Conservation (phyloP, 2,888 invertebrate species). For the Erynnis tages region DNA sequence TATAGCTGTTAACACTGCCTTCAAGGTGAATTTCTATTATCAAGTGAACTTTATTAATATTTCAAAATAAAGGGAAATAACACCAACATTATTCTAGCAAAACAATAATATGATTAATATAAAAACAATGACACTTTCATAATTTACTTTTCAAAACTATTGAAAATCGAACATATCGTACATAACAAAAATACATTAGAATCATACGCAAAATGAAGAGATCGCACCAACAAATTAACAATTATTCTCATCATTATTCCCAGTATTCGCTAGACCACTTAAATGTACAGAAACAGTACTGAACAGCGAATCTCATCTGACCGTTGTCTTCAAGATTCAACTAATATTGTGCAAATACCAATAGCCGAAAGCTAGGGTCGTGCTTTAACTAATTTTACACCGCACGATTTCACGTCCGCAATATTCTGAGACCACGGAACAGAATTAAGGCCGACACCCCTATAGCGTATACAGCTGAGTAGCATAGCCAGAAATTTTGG, state of each 20-base stretch:
- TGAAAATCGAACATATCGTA: no score
- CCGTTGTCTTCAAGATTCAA: slow-evolving; percentile 27
- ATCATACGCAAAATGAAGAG: no score
- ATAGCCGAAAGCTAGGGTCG: slow-evolving; percentile 24
- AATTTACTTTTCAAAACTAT: no score
- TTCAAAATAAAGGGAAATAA: no score
- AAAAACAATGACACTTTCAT: no score
- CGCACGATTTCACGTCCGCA: slow-evolving; percentile 31
- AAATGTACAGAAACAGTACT: neutral
- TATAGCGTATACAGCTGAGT: slow-evolving; percentile 30
- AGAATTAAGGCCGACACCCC: slow-evolving; percentile 37
- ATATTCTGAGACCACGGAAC: slow-evolving; percentile 39
- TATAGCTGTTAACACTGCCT: no score
- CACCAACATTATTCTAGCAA: no score
- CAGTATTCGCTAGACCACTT: neutral
- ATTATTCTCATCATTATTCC: neutral
- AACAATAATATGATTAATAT: no score
- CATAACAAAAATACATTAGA: no score
- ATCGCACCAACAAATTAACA: no score
- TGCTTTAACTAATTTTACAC: slow-evolving; percentile 31
- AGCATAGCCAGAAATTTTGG: slow-evolving; percentile 1
- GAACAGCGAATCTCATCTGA: slow-evolving; percentile 9
- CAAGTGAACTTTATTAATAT: no score
- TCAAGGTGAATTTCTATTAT: no score
- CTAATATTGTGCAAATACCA: slow-evolving; percentile 29